Base-by-base conservation (phyloP, 2,888 invertebrate species). In the Aquatica leii region DNA sequence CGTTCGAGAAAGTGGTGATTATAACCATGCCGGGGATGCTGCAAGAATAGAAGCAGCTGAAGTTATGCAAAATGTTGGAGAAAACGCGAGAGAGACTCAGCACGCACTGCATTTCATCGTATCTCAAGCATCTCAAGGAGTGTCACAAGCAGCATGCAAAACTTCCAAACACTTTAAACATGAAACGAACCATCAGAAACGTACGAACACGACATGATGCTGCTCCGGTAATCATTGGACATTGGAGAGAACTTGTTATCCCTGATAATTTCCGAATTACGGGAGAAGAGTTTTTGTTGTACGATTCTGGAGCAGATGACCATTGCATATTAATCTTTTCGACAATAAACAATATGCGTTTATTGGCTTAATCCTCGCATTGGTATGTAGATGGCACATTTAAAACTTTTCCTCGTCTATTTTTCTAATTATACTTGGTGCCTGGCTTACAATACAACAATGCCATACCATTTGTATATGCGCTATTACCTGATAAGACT, bases 331-430 rank as follows among this genome's bases (percentile, higher is more conserved):
- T n/a, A n/a, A n/a, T n/a, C n/a, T n/a, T n/a, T n/a, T n/a, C n/a
- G n/a, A n/a, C n/a, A n/a, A 43, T 9, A n/a, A 43, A 18, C 20
- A 53, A 61, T 49, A 17, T 59, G 8, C 34, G 12, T 21, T 24
- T 63, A 9, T 41, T 64, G 24, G 40, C 34, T 5, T 31, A 37
- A 14, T 11, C 2, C 11, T 12, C 46, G 50, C 50, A 60, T 59
- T 71, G 67, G 71, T 68, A 64, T 40, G 52, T 52, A 14, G 65
- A 71, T 35, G 70, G 69, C 24, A 24, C 24, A 4, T 24, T 24
- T 24, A 24, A 24, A 24, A 24, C 37, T 37, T 3, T 37, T 11
- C 37, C 14, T 2, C 43, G 9, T 17, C 43, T 43, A 43, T 43
- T 43, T 43, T 62, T 71, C 20, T 68, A 61, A 62, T 11, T 24